Evolutionary conservation across 2,888 invertebrate species (phyloP).

Genomic region (Meloe dianella): DNA sequence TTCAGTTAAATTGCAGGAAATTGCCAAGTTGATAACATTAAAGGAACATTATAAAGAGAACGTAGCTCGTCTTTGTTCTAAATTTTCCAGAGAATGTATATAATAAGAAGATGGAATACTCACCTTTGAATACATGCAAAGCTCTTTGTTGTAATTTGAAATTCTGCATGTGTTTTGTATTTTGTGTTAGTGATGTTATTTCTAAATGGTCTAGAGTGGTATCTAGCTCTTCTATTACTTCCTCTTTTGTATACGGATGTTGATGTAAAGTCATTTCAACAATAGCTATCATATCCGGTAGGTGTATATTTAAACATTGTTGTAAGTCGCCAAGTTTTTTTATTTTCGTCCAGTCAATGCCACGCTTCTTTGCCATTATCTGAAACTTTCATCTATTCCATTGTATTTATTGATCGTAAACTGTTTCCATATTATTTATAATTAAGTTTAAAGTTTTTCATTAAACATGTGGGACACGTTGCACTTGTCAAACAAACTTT

Average conservation of each 20-base stretch:
- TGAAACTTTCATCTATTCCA: slow-evolving; percentile 47
- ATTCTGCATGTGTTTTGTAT: slow-evolving; percentile 67
- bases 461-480: slow-evolving; percentile 5
- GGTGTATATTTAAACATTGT: slow-evolving; percentile 65
- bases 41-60: neutral
- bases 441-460: neutral
- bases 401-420: slow-evolving; percentile 11
- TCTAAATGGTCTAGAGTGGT: slow-evolving; percentile 69
- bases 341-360: slow-evolving; percentile 69
- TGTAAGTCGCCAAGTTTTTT: slow-evolving; percentile 79
- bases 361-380: slow-evolving; percentile 70
- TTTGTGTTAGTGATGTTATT: slow-evolving; percentile 68
- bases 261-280: slow-evolving; percentile 70
- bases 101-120: slow-evolving; percentile 34
- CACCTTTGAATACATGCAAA: slow-evolving; percentile 85
- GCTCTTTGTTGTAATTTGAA: slow-evolving; percentile 87
- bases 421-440: neutral
- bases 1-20: slow-evolving; percentile 4
- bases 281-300: slow-evolving; percentile 74
- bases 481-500: neutral
- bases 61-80: neutral
- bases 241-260: slow-evolving; percentile 71
- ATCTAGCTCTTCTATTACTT: slow-evolving; percentile 69
- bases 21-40: neutral
- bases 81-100: neutral